phyloP scores from a whole-genome alignment of 2,113 vertebrate species.

The Oreochromis niloticus region DNA sequence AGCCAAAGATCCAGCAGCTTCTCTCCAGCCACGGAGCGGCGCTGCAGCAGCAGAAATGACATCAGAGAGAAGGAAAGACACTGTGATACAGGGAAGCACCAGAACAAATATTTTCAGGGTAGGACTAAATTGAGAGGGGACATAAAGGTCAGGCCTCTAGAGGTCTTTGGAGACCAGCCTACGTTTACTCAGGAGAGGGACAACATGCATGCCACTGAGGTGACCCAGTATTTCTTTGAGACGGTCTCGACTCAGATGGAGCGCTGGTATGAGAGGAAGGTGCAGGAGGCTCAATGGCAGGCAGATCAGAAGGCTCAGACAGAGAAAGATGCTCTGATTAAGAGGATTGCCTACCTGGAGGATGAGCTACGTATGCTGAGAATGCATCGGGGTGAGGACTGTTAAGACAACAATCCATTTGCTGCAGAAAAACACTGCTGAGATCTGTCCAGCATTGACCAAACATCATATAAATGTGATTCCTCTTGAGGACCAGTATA shows the following conservation, averaged over 20 bases:
- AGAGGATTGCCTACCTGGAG: constrained; percentile 84
- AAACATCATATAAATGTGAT: not conserved
- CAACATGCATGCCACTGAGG: constrained; percentile 85
- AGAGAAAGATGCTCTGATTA: constrained; percentile 78
- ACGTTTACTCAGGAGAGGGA: constrained; percentile 62
- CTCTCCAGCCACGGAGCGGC: constrained; percentile 45
- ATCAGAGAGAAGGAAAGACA: constrained; percentile 60
- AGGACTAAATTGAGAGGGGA: constrained; percentile 65
- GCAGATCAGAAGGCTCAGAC: constrained; percentile 82
- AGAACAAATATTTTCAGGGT: constrained; percentile 73
- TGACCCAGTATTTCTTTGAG: constrained; percentile 95
- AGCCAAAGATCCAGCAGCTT: constrained; percentile 59
- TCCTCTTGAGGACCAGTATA: not conserved
- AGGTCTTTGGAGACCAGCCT: constrained; percentile 10
- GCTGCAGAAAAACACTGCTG: not conserved
- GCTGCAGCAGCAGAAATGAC: constrained; percentile 41
- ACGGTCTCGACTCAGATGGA: constrained; percentile 94
- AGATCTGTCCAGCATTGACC: not conserved
- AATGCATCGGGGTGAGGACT: constrained; percentile 77
- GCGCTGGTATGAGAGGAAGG: constrained; percentile 95
- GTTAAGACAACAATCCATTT: constrained; percentile 48
- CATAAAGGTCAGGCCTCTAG: constrained; percentile 29
- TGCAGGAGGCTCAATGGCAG: constrained; percentile 86
- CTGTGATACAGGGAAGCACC: constrained; percentile 74
- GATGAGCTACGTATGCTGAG: constrained; percentile 85